Conservation (phyloP, 2,888 invertebrate species). For the Trichogramma evanescens region DNA sequence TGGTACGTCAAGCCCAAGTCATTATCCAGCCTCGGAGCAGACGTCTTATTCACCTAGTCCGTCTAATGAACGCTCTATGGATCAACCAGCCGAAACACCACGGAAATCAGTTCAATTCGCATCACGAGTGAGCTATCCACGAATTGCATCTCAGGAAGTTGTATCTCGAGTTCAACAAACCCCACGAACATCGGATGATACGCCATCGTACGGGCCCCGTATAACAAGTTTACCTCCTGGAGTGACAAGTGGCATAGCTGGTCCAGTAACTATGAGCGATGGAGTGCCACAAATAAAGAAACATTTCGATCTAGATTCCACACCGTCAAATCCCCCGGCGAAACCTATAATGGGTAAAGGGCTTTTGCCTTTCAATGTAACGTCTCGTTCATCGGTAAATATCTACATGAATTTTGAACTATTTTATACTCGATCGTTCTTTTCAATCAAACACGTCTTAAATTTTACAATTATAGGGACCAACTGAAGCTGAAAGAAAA, state of each 20-base stretch:
- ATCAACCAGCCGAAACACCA: constrained; percentile 23
- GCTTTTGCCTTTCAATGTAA: constrained; percentile 78
- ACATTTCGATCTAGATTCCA: constrained; percentile 29
- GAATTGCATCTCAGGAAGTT: constrained; percentile 1
- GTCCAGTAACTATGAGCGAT: constrained; percentile 40
- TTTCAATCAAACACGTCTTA: neutral
- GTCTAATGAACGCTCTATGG: constrained; percentile 27
- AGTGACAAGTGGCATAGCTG: constrained; percentile 42
- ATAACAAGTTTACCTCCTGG: constrained; percentile 45
- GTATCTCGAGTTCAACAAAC: too few species aligned
- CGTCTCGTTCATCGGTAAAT: constrained; percentile 53
- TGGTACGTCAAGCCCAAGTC: neutral
- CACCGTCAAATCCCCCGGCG: constrained; percentile 35
- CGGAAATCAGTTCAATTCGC: constrained; percentile 29
- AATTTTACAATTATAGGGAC: constrained; percentile 52
- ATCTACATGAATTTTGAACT: neutral
- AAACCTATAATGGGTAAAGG: constrained; percentile 54
- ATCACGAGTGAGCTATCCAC: constrained; percentile 6
- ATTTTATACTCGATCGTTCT: neutral
- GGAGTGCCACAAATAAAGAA: constrained; percentile 40
- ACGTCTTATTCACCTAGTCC: constrained; percentile 19
- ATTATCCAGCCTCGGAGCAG: neutral
- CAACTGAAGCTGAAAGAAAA: constrained; percentile 87
- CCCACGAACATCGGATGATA: constrained; percentile 21
- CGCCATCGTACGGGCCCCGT: constrained; percentile 33